phyloP scores from a whole-genome alignment of 2,113 vertebrate genomes.

The Micronisus gabar region DNA sequence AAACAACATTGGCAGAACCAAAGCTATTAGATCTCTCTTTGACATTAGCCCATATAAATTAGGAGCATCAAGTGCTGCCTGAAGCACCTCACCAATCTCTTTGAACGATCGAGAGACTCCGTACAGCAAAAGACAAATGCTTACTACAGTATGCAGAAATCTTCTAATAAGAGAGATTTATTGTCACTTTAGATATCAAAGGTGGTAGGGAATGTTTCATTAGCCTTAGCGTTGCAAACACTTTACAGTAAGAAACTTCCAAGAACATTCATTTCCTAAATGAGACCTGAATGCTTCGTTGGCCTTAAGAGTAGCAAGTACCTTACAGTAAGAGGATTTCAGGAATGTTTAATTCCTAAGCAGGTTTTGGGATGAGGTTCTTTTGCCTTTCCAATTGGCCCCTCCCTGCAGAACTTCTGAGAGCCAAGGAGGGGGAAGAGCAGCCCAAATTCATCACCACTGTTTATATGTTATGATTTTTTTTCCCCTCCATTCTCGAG shows the following conservation, averaged over 20 bases:
- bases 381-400: background rate
- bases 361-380: background rate
- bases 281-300: background rate
- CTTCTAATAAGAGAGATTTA: background rate
- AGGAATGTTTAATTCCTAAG: conserved; percentile 42
- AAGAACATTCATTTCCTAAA: background rate
- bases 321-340: conserved; percentile 52
- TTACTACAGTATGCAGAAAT: background rate
- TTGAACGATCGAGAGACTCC: background rate
- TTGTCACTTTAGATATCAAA: background rate
- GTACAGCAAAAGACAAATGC: background rate
- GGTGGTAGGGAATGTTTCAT: background rate
- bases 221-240: background rate
- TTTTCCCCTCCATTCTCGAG: background rate
- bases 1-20: background rate
- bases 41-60: background rate
- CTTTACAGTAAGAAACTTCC: background rate
- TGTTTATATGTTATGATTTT: background rate
- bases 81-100: background rate
- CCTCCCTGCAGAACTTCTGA: background rate
- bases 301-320: conserved; percentile 21
- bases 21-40: background rate
- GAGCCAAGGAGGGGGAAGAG: background rate
- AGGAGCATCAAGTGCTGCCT: conserved; percentile 31
- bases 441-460: background rate